Evolutionary conservation across 1,140 invertebrate species (phyloP), one percentile per base, ranked within the genome.

Genomic region (Trichonephila inaurata): DNA sequence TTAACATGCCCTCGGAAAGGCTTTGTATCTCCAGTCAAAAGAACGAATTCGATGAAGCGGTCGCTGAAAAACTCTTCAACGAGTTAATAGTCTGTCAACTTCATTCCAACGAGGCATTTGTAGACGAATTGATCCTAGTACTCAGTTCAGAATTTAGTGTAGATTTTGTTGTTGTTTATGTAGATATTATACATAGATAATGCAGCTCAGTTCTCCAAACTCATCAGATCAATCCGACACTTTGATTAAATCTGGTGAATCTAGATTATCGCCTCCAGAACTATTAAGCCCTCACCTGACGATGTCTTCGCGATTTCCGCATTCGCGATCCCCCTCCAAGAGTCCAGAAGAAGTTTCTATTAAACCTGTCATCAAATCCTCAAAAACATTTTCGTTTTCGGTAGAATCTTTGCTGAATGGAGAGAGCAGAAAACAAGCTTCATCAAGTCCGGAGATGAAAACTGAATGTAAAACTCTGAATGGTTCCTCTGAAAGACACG

Each of bases 341-440:
- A 87, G 82, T 60, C 91, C 91, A 60, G 91, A 92, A 60, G 91
- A 92, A 21, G 83, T 87, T 12, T 33, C 51, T 4, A 60, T 64
- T 7, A 92, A 92, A 44, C 40, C 62, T 2, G 69, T 19, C 7
- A 33, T 66, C 24, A 93, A 93, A 28, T 40, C 92, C 7, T 18
- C 91, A 21, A 93, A 93, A 51, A 40, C 77, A 2, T 33, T 94
- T 40, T 94, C 93, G 61, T 94, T 94, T 40, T 94, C 93, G 0
- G 93, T 94, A 60, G 93, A 89, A 40, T 90, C 93, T 60, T 60
- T 94, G 12, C 28, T 94, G 16, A 82, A 86, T 4, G 66, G 81
- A 1, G 86, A 88, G 58, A 44, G 40, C 19, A 51, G 51, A 18
- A 18, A 58, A 58, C 62, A 18, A 24, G 58, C 92, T 14, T 60